Evolutionary conservation across 2,113 vertebrate species (phyloP).

Genomic region (Pelecanus crispus): DNA sequence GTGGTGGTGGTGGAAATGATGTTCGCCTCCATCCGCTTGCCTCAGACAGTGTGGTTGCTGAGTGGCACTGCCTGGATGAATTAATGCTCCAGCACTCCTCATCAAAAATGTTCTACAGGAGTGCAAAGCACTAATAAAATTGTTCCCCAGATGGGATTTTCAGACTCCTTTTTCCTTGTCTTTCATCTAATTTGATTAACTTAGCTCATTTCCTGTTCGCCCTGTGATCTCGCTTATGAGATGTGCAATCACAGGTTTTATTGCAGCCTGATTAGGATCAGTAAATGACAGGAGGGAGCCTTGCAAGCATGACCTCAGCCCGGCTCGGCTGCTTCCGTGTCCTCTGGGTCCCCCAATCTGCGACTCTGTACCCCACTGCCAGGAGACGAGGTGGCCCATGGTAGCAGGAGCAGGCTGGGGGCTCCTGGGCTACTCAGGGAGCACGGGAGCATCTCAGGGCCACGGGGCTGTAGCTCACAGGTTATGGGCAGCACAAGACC

Average conservation of each 20-base stretch:
- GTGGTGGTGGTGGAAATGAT: background rate
- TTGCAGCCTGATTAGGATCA: slow-evolving; percentile 8
- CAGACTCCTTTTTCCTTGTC: background rate
- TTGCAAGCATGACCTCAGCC: background rate
- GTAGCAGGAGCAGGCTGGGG: background rate
- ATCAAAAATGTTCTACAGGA: background rate
- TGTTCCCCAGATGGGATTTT: slow-evolving; percentile 28
- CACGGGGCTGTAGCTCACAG: background rate
- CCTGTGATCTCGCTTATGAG: slow-evolving; percentile 8
- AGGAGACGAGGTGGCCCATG: background rate
- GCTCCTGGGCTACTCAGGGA: background rate
- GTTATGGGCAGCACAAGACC: background rate
- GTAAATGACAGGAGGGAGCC: slow-evolving; percentile 3
- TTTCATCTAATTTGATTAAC: slow-evolving; percentile 48
- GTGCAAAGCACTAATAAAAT: slow-evolving; percentile 8
- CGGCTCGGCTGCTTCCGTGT: accelerated
- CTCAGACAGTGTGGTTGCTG: accelerated
- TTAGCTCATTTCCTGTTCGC: slow-evolving; percentile 43
- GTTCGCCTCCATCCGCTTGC: background rate
- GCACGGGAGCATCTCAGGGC: background rate
- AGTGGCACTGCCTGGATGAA: background rate
- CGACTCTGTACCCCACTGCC: accelerated
- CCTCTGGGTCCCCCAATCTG: background rate
- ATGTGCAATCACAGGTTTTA: slow-evolving; percentile 15
- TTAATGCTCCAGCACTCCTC: background rate